Conservation (phyloP, 2,113 vertebrate genomes). For the Sinocyclocheilus rhinocerous region DNA sequence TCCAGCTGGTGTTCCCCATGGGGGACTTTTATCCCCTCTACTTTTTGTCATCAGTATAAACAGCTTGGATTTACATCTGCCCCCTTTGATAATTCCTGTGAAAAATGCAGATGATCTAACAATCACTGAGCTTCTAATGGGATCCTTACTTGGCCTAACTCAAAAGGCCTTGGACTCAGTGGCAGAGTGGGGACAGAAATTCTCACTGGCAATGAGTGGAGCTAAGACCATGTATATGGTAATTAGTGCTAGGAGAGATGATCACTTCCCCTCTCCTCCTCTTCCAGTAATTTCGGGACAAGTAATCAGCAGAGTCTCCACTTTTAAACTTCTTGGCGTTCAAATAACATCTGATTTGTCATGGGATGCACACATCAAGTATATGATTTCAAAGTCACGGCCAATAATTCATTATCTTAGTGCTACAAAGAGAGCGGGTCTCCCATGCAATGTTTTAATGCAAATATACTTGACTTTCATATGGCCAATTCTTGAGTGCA, state of each 20-base stretch:
- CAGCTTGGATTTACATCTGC: conserved; percentile 38
- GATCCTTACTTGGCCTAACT: neutral
- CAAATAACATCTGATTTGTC: too few species aligned
- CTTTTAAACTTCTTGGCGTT: too few species aligned
- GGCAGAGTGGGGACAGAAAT: neutral
- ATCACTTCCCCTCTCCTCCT: neutral
- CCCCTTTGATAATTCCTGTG: neutral
- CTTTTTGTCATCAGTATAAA: neutral
- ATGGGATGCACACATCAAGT: too few species aligned
- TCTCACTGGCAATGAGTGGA: neutral
- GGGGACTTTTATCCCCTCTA: neutral
- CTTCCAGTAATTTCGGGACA: too few species aligned
- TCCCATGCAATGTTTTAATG: too few species aligned
- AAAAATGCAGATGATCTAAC: neutral
- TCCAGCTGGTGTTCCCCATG: too few species aligned
- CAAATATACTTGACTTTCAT: too few species aligned
- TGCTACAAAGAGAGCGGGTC: too few species aligned
- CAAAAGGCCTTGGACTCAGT: neutral
- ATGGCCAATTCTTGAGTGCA: too few species aligned
- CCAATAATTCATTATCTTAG: too few species aligned
- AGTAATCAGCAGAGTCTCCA: too few species aligned
- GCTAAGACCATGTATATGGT: conserved; percentile 21
- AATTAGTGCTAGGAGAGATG: neutral
- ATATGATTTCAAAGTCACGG: too few species aligned
- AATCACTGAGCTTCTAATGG: neutral